These are phyloP conservation scores for Trinectes maculatus DNA, from an alignment of 2,113 vertebrate genomes.

Conservation along the genomic window DNA sequence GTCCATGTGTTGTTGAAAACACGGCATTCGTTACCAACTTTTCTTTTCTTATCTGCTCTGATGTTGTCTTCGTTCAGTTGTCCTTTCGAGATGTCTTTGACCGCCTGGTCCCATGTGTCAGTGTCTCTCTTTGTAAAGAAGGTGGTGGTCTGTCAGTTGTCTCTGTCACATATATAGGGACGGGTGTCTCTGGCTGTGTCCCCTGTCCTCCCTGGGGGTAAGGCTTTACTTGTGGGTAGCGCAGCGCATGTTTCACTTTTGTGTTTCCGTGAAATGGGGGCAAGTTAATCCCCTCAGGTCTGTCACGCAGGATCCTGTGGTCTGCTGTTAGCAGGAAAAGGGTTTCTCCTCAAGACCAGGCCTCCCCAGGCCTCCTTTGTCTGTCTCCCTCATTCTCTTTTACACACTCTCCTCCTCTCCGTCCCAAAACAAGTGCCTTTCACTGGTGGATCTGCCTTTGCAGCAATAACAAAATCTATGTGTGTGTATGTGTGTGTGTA, in stretches of 20 bases:
- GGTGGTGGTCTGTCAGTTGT: slow-evolving; percentile 37
- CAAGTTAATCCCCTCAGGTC: slow-evolving; percentile 78
- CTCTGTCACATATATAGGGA: slow-evolving; percentile 65
- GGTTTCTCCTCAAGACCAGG: slow-evolving; percentile 47
- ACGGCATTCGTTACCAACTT: no score
- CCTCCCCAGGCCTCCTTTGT: slow-evolving; percentile 60
- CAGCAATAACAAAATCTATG: slow-evolving; percentile 15
- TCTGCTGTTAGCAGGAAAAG: slow-evolving; percentile 48
- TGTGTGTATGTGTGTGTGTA: slow-evolving; percentile 48
- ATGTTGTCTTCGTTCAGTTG: slow-evolving; percentile 36
- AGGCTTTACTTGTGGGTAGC: slow-evolving; percentile 72
- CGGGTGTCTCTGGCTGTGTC: slow-evolving; percentile 58
- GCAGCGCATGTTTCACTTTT: slow-evolving; percentile 78
- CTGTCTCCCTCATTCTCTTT: slow-evolving; percentile 39
- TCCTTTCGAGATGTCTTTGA: slow-evolving; percentile 39
- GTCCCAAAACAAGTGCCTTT: slow-evolving; percentile 28
- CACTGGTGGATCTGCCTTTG: slow-evolving; percentile 24
- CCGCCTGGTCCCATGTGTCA: slow-evolving; percentile 33
- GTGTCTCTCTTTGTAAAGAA: slow-evolving; percentile 42
- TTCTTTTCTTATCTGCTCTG: slow-evolving; percentile 16
- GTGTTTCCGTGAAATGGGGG: slow-evolving; percentile 74
- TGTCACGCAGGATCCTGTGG: slow-evolving; percentile 74
- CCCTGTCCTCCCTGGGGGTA: slow-evolving; percentile 62
- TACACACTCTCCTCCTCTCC: slow-evolving; percentile 12
- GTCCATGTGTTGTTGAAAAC: no score